Evolutionary conservation across 2,113 vertebrate species (phyloP), one percentile per base, ranked within the genome.

Genomic region (Nansenia antarctica): DNA sequence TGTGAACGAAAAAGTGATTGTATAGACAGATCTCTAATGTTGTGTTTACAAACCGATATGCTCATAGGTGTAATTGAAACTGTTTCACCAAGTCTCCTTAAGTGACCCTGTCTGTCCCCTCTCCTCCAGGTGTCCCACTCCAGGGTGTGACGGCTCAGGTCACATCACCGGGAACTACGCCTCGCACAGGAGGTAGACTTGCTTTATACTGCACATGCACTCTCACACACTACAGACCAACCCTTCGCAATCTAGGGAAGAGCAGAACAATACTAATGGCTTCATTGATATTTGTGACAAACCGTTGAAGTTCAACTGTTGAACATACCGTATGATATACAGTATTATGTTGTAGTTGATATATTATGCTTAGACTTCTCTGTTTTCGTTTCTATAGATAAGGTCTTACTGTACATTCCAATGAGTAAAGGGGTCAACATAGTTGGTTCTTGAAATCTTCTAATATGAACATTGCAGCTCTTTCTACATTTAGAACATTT

Each of bases 111-210:
- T 54, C n/a, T 60, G 15, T 32, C 26, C 29, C 29, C 57, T 83
- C 64, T 82, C 74, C 55, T 54, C 54, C 78, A 99, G 98, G 90
- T 99, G 98, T 91, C 98, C 98, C 24, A 99, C 98, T 0, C 97
- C 96, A 5, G 96, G 98, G 53, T 99, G 98, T 57, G 98, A 99
- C 63, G 98, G 98, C 76, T 98, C 97, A 4, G 98, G 98, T 76
- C 15, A 29, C 60, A 45, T 59, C 3, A 39, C 59, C 35, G 14
- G 35, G 47, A 66, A 62, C 3, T 67, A 35, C 47, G 20, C 62
- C 14, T 73, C 58, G 8, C 27, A 47, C 58, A 59, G 20, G 61
- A 53, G 67, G 42, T 59, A 37, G 18, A 34, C 53, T 53, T 63
- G 60, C 32, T 37, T 32, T 45, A 47, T 57, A 20, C 11, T 59